A percentile compares a stretch with the other conserved stretches of the same genome.
These are phyloP conservation scores for Todiramphus chloris DNA, from an alignment of 2,113 vertebrate genomes.

Conservation along the genomic window DNA sequence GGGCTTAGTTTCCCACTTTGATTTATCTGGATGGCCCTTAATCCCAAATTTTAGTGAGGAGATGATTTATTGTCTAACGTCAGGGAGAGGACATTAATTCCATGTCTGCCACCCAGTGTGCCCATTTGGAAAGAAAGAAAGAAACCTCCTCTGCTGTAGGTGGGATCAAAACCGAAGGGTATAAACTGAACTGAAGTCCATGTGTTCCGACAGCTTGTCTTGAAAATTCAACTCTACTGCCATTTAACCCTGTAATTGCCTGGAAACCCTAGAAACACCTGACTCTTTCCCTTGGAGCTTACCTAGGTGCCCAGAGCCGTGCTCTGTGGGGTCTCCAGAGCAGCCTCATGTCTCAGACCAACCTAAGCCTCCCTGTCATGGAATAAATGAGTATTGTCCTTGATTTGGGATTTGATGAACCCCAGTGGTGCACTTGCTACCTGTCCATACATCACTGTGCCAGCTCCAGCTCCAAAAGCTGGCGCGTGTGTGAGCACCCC, in stretches of 20 bases:
- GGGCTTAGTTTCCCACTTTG: constrained; percentile 7
- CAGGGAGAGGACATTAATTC: constrained; percentile 31
- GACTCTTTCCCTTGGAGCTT: background rate
- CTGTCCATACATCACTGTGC: accelerated
- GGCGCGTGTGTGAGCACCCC: accelerated
- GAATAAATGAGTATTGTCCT: background rate
- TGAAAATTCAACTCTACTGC: background rate
- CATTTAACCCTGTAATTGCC: background rate
- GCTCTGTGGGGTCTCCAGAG: background rate
- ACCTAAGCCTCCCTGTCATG: background rate
- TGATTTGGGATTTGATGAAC: background rate
- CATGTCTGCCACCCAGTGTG: background rate
- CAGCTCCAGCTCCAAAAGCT: background rate
- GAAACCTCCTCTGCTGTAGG: constrained; percentile 52
- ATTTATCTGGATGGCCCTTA: background rate
- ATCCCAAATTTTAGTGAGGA: background rate
- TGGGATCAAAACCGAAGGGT: constrained; percentile 35
- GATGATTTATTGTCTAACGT: constrained; percentile 45
- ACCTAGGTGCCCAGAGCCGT: background rate
- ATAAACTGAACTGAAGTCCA: background rate
- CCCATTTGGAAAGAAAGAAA: background rate
- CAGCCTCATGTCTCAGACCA: accelerated
- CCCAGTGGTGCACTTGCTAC: accelerated
- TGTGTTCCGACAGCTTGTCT: background rate
- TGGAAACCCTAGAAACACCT: background rate